Conservation (phyloP, 2,113 vertebrate species). For the Apodemus speciosus region DNA sequence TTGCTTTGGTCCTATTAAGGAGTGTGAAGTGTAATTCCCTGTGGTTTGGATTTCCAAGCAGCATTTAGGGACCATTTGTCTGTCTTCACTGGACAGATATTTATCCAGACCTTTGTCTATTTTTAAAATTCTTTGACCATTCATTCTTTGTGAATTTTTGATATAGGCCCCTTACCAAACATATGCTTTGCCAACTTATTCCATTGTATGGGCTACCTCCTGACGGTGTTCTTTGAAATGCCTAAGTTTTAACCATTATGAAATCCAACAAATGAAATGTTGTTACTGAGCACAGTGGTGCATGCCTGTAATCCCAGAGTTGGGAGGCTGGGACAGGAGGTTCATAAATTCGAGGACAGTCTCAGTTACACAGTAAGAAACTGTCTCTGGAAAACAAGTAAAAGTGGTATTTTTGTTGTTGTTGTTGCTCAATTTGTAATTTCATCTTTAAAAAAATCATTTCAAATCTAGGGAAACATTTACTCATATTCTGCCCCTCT, state of each 20-base stretch:
- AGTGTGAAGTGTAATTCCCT: not conserved
- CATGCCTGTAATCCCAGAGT: not conserved
- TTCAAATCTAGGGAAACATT: not conserved
- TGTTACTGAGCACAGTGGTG: not conserved
- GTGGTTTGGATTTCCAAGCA: not conserved
- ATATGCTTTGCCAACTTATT: not conserved
- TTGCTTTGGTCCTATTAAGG: not conserved
- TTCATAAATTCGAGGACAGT: not conserved
- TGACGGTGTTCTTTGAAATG: not conserved
- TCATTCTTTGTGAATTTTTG: constrained; percentile 14
- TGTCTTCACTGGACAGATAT: not conserved
- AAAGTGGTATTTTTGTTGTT: not conserved
- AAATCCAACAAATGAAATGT: not conserved
- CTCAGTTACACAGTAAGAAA: not conserved
- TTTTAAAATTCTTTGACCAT: not conserved
- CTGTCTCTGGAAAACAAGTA: not conserved
- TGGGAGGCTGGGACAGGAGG: not conserved
- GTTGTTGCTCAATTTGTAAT: not conserved
- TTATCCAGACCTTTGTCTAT: not conserved
- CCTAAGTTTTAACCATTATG: not conserved
- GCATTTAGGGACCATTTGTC: not conserved
- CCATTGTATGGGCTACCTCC: not conserved
- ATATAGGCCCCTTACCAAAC: not conserved
- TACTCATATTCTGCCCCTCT: not conserved
- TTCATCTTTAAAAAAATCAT: constrained; percentile 25